These are phyloP conservation scores for Aporophyla nigra DNA, from an alignment of 2,888 invertebrate species.

Conservation along the genomic window DNA sequence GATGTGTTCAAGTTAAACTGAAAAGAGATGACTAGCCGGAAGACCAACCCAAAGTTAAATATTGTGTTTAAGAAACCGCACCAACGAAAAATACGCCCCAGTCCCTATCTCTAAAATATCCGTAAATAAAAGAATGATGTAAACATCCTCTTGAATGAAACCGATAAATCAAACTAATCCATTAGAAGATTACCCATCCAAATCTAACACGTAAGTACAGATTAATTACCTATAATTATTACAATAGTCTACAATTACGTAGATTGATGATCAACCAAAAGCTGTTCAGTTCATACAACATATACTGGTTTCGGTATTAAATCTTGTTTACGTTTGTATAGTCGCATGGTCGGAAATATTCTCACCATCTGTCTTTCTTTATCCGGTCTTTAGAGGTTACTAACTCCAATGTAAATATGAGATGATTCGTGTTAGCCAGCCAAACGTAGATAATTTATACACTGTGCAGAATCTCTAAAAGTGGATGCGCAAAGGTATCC, in stretches of 20 bases:
- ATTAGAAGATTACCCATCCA: constrained; percentile 29
- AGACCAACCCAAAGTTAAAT: not conserved
- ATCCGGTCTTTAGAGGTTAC: constrained; percentile 18
- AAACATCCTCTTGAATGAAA: not conserved
- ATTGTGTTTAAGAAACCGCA: not conserved
- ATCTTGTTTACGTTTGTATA: constrained; percentile 10
- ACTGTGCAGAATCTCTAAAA: constrained; percentile 2
- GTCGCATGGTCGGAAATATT: constrained; percentile 9
- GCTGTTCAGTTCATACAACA: constrained; percentile 7
- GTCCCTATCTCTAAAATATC: not conserved
- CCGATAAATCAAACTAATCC: constrained; percentile 27
- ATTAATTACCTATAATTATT: not conserved
- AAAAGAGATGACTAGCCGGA: not conserved
- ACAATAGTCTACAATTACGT: constrained; percentile 19
- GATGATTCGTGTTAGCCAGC: not conserved
- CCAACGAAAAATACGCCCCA: no score
- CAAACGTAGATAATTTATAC: not conserved
- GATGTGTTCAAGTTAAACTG: not conserved
- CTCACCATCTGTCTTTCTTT: constrained; percentile 7
- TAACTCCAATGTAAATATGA: constrained; percentile 9
- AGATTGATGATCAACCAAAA: constrained; percentile 16
- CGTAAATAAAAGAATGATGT: constrained; percentile 1
- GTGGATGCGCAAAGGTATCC: no score
- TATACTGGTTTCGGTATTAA: constrained; percentile 15
- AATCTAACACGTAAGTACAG: constrained; percentile 20